Percentiles rank a stretch among this genome's conserved stretches.
phyloP scores from a whole-genome alignment of 2,888 invertebrate species.

The Agrotis segetum region DNA sequence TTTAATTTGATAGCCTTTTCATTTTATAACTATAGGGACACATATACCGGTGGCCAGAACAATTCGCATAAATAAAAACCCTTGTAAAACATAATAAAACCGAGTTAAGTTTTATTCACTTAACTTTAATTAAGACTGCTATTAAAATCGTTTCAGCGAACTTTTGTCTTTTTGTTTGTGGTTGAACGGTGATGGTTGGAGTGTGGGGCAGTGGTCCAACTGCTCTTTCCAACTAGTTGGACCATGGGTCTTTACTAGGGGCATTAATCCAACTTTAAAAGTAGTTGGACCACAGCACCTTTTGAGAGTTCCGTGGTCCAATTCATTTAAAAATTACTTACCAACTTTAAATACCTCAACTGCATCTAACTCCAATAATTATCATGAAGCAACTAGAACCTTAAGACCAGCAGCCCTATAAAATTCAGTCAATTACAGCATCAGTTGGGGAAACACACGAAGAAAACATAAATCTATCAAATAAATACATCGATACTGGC shows the following conservation, averaged over 20 bases:
- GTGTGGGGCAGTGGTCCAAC: too few species aligned
- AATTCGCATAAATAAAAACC: conserved; percentile 43
- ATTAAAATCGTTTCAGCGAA: conserved; percentile 9
- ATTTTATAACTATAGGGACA: conserved; percentile 16
- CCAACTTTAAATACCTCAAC: too few species aligned
- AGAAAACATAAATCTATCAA: conserved; percentile 54
- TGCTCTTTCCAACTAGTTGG: too few species aligned
- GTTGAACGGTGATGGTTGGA: background rate
- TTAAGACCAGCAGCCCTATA: conserved; percentile 25
- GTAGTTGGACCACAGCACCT: too few species aligned
- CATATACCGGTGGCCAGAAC: conserved; percentile 38
- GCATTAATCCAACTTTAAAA: too few species aligned
- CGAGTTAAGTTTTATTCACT: conserved; percentile 12
- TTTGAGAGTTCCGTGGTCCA: too few species aligned
- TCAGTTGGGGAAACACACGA: conserved; percentile 25
- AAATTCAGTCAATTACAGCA: conserved; percentile 41
- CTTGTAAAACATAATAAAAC: conserved; percentile 49
- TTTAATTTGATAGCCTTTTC: conserved; percentile 26
- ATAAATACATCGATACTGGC: conserved; percentile 54
- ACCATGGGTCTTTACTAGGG: too few species aligned
- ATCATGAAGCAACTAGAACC: conserved; percentile 16
- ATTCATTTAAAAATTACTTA: too few species aligned
- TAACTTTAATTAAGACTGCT: conserved; percentile 8
- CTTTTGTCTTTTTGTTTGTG: conserved; percentile 1
- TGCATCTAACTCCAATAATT: conserved; percentile 18